Evolutionary conservation across 2,888 invertebrate genomes (phyloP).

Genomic region (Leptogaster cylindrica): DNA sequence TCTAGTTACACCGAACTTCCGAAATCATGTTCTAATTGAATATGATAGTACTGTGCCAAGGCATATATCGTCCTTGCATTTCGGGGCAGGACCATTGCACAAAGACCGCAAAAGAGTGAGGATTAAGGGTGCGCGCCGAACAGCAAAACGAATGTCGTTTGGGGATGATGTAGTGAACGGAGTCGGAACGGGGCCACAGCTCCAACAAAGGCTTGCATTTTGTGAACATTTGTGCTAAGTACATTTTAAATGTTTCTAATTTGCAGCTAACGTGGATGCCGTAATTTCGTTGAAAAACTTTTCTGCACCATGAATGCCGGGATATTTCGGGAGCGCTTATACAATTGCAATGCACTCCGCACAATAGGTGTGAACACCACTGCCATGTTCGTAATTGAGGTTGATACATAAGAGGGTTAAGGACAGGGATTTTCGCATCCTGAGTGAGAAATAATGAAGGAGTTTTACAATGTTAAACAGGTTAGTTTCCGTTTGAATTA

Average conservation of each 20-base stretch:
- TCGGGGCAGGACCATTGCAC: neutral
- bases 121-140: neutral
- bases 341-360: too few species aligned
- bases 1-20: slow-evolving; percentile 32
- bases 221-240: slow-evolving; percentile 39
- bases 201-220: slow-evolving; percentile 42
- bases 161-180: too few species aligned
- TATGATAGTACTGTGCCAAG: slow-evolving; percentile 37
- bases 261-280: slow-evolving; percentile 35
- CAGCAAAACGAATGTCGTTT: too few species aligned
- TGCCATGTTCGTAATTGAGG: too few species aligned
- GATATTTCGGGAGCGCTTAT: neutral
- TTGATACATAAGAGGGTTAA: too few species aligned
- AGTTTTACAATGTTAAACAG: too few species aligned
- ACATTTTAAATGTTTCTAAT: slow-evolving; percentile 42
- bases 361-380: too few species aligned
- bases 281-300: neutral
- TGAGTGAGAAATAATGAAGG: too few species aligned
- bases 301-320: neutral
- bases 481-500: too few species aligned
- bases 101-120: neutral
- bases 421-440: too few species aligned
- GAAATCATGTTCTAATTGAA: slow-evolving; percentile 45
- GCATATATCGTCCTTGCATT: neutral
- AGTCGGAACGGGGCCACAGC: too few species aligned